Percentiles rank a stretch among this genome's conserved stretches.
phyloP scores from a whole-genome alignment of 2,113 vertebrate species.

The Dascyllus trimaculatus region DNA sequence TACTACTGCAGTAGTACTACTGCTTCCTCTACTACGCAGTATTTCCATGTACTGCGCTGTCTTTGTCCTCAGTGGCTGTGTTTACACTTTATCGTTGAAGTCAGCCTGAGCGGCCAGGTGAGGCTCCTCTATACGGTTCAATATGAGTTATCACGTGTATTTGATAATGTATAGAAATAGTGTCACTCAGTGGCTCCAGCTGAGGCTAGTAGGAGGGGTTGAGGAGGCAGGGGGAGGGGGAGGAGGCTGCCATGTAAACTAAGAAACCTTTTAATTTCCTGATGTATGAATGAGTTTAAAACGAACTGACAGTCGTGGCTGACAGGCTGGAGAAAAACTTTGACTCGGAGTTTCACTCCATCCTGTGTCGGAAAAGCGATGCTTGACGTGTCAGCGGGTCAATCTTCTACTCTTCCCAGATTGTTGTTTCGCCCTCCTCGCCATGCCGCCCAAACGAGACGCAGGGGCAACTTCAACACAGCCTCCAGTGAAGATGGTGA shows the following conservation, averaged over 20 bases:
- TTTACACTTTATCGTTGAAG: constrained; percentile 33
- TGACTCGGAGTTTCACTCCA: constrained; percentile 33
- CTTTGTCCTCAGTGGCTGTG: constrained; percentile 71
- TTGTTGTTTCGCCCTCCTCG: background rate
- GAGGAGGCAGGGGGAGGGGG: constrained; percentile 23
- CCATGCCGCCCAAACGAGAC: constrained; percentile 80
- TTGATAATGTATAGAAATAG: background rate
- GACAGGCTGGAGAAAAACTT: constrained; percentile 40
- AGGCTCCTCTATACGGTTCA: constrained; percentile 38
- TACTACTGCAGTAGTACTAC: constrained; percentile 82
- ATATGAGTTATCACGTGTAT: background rate
- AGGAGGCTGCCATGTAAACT: constrained; percentile 38
- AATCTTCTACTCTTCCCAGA: constrained; percentile 30
- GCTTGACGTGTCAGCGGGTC: too few relatives aligned
- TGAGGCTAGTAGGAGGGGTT: constrained; percentile 45
- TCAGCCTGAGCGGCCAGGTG: constrained; percentile 62
- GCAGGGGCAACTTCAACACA: constrained; percentile 38
- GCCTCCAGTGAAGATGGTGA: constrained; percentile 74
- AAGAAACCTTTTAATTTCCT: constrained; percentile 35
- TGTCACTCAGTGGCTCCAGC: constrained; percentile 38
- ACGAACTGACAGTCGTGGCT: background rate
- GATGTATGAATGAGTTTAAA: constrained; percentile 1
- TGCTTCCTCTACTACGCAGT: constrained; percentile 84
- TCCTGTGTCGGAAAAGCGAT: constrained; percentile 1
- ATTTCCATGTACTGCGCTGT: constrained; percentile 76